phyloP scores from a whole-genome alignment of 2,888 invertebrate genomes.

The Proisotoma minuta region DNA sequence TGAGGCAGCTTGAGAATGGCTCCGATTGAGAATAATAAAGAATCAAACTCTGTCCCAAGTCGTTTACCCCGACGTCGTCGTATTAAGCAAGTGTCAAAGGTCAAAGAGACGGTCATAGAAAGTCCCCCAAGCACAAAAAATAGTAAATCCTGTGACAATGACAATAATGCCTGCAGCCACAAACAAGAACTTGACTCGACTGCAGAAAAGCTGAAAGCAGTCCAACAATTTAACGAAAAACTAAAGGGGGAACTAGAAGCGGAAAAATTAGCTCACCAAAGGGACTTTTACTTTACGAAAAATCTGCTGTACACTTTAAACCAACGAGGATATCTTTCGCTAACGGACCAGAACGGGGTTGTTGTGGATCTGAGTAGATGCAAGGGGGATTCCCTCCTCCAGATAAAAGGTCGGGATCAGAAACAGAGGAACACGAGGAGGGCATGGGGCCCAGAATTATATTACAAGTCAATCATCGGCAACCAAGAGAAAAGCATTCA shows the following conservation, averaged over 20 bases:
- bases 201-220: slow-evolving; percentile 21
- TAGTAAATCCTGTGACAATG: too few relatives aligned
- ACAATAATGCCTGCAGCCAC: too few relatives aligned
- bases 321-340: slow-evolving; percentile 39
- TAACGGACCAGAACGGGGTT: slow-evolving; percentile 39
- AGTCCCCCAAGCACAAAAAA: too few relatives aligned
- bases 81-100: too few relatives aligned
- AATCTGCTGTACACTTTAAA: slow-evolving; percentile 42
- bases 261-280: slow-evolving; percentile 24
- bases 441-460: slow-evolving; percentile 24
- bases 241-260: slow-evolving; percentile 28
- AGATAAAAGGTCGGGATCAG: slow-evolving; percentile 32
- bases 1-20: too few relatives aligned
- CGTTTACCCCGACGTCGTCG: too few relatives aligned
- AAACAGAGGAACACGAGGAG: slow-evolving; percentile 22
- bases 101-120: too few relatives aligned
- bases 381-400: slow-evolving; percentile 39
- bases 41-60: too few relatives aligned
- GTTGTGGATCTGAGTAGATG: slow-evolving; percentile 36
- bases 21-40: too few relatives aligned
- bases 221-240: too few relatives aligned
- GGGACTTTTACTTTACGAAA: slow-evolving; percentile 31
- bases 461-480: slow-evolving; percentile 42
- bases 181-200: too few relatives aligned
- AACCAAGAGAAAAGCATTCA: slow-evolving; percentile 35